These are phyloP conservation scores for Eretmochelys imbricata DNA, from an alignment of 2,113 vertebrate genomes.

Conservation along the genomic window DNA sequence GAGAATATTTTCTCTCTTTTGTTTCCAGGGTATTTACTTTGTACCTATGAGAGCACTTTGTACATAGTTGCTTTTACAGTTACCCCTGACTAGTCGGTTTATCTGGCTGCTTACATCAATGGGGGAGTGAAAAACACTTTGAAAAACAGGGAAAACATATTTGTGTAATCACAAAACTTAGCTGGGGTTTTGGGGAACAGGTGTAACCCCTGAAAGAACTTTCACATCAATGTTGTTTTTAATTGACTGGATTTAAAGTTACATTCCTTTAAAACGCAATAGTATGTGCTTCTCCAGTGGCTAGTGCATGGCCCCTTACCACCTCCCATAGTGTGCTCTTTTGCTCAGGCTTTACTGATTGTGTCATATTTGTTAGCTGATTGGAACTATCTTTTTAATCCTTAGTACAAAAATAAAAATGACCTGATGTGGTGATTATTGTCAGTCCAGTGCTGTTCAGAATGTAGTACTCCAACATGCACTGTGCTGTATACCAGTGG, in stretches of 20 bases:
- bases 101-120: neutral
- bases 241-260: neutral
- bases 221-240: neutral
- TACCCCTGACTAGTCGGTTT: neutral
- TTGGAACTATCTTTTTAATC: neutral
- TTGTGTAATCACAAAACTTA: neutral
- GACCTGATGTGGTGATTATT: neutral
- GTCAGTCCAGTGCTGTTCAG: neutral
- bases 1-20: neutral
- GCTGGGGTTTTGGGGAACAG: neutral
- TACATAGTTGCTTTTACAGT: neutral
- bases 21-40: neutral
- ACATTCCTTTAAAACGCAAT: rapidly evolving
- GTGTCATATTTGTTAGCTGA: neutral
- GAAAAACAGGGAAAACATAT: neutral
- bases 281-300: rapidly evolving
- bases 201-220: neutral
- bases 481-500: neutral
- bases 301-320: neutral
- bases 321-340: rapidly evolving
- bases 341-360: neutral
- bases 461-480: neutral
- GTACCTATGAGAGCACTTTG: neutral
- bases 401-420: neutral
- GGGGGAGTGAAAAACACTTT: rapidly evolving